Evolutionary conservation across 1,140 invertebrate genomes (phyloP).

Genomic region (Drosophila watanabei): DNA sequence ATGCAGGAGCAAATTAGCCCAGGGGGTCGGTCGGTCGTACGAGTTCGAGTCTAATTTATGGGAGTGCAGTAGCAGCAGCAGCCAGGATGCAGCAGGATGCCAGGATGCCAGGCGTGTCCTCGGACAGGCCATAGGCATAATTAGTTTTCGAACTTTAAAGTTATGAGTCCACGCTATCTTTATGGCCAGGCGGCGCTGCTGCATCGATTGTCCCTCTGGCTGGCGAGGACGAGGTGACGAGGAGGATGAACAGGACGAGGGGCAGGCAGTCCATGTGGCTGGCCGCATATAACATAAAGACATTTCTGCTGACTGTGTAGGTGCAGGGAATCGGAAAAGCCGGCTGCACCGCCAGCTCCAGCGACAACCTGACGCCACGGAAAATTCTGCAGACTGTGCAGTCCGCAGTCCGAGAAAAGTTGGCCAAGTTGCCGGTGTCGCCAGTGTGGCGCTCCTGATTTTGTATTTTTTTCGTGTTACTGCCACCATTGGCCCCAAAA

Average conservation of each 20-base stretch:
- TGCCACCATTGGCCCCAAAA: neutral
- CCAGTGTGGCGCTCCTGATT: conserved; percentile 48
- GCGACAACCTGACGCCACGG: conserved; percentile 78
- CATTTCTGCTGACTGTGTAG: conserved; percentile 74
- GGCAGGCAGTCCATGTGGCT: conserved; percentile 47
- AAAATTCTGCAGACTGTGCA: conserved; percentile 53
- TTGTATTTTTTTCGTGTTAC: conserved; percentile 23
- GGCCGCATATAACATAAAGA: conserved; percentile 52
- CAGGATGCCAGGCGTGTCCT: conserved; percentile 26
- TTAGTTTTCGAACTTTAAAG: conserved; percentile 84
- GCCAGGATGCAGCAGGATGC: conserved; percentile 6
- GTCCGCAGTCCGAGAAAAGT: conserved; percentile 46
- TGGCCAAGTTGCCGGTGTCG: conserved; percentile 72
- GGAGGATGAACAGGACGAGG: neutral
- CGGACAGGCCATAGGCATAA: conserved; percentile 73
- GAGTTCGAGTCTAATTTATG: conserved; percentile 69
- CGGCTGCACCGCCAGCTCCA: conserved; percentile 49
- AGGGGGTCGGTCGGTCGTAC: neutral
- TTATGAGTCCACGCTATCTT: conserved; percentile 79
- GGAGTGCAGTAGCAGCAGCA: conserved; percentile 60
- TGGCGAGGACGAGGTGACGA: neutral
- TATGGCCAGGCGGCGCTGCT: conserved; percentile 61
- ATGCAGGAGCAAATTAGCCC: conserved; percentile 71
- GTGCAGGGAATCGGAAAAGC: conserved; percentile 68
- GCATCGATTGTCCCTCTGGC: conserved; percentile 19